Evolutionary conservation across 2,113 vertebrate species (phyloP), one percentile per base, ranked within the genome.

Genomic region (Phaethon lepturus): DNA sequence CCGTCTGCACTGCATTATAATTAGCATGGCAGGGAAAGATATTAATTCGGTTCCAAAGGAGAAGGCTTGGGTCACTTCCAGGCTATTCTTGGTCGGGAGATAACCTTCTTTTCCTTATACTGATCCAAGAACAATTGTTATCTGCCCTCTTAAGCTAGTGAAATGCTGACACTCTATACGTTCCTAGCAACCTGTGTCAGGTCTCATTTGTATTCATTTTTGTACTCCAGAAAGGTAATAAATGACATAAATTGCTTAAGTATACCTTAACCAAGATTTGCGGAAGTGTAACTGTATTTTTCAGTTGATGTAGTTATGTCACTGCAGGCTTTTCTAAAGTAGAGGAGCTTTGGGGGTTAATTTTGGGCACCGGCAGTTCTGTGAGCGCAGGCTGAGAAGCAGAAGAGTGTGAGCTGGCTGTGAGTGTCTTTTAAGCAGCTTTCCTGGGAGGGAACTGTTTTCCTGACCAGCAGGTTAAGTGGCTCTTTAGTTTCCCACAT

Each of bases 381-480:
- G 8, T 44, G 16, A 87, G 50, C 35, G 8, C 69, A 78, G 53
- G 47, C 78, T 87, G 59, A 69, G 81, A 81, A 90, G 40, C 66
- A 79, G 78, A 80, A 60, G 55, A 92, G 86, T 23, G 68, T 42
- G 84, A 82, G 83, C 63, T 80, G 68, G 23, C 93, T 88, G n/a
- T 62, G 77, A 77, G 73, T 90, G 55, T 90, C 71, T 83, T 95
- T 55, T 55, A 93, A 82, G 62, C 50, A 35, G 87, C 71, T 86
- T 94, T 90, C 53, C 50, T 79, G 89, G 69, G 84, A 93, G 56
- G 72, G 77, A 93, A 17, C 77, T 93, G 69, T 82, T 89, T 95
- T 91, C 84, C 88, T 96, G 93, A 95, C 89, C 91, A 95, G 94
- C 91, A 89, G 96, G 94, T 95, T 94, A 95, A 95, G 95, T 93